A percentile compares a stretch with the other conserved stretches of the same genome.
Conservation (phyloP, 2,113 vertebrate genomes). For the Pygoscelis adeliae region DNA sequence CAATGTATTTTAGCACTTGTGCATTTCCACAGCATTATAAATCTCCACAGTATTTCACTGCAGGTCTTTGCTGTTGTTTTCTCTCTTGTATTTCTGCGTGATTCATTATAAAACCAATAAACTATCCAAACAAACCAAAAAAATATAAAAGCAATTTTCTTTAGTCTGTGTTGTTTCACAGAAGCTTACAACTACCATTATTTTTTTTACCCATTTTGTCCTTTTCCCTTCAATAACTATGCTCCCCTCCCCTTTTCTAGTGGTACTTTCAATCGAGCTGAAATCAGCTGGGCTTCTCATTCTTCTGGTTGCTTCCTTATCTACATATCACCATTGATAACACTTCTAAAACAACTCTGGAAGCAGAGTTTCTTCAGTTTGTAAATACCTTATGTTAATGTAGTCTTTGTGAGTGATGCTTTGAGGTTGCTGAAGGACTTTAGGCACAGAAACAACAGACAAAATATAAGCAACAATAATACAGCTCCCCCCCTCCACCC, state of each 20-base stretch:
- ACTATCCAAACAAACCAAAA: background rate
- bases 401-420: background rate
- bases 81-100: background rate
- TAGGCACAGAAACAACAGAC: background rate
- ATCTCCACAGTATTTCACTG: constrained; percentile 10
- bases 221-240: background rate
- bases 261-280: background rate
- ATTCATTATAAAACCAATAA: constrained; percentile 54
- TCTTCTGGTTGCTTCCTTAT: background rate
- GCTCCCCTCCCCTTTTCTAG: background rate
- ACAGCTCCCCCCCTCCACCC: background rate
- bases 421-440: background rate
- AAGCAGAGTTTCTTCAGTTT: background rate
- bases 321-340: background rate
- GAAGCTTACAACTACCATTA: background rate
- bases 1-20: background rate
- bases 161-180: background rate
- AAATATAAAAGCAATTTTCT: constrained; percentile 5
- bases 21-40: background rate
- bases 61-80: background rate
- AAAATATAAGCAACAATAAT: background rate
- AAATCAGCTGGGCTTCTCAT: background rate
- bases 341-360: background rate
- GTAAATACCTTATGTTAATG: background rate
- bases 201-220: background rate